Conservation (phyloP, 1,140 invertebrate genomes). For the Nasonia giraulti region DNA sequence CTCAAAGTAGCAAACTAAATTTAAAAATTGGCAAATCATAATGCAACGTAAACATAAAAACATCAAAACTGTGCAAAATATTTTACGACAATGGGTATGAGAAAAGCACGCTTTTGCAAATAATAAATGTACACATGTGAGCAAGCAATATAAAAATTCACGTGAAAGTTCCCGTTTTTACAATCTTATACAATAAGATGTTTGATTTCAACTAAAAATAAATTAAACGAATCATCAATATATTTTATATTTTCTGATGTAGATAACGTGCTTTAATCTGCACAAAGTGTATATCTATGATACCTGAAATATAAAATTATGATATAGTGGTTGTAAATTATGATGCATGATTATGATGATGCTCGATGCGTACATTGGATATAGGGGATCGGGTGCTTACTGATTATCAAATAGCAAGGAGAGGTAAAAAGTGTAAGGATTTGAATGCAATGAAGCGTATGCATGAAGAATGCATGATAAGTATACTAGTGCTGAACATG, state of each 20-base stretch:
- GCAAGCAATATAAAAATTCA: background rate
- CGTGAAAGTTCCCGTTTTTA: background rate
- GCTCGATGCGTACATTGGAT: background rate
- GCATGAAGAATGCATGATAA: slow-evolving; percentile 26
- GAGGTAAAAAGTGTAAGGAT: background rate
- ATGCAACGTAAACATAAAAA: slow-evolving; percentile 61
- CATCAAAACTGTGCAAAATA: slow-evolving; percentile 45
- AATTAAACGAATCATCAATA: background rate
- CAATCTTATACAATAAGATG: background rate
- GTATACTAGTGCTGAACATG: slow-evolving; percentile 26
- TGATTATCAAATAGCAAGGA: background rate
- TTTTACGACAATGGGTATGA: background rate
- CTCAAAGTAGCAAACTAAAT: slow-evolving; percentile 40
- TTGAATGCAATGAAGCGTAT: slow-evolving; percentile 26
- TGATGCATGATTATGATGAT: background rate
- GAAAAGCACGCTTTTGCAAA: background rate
- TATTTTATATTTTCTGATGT: background rate
- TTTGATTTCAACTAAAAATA: background rate
- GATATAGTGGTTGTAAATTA: slow-evolving; percentile 12
- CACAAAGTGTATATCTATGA: background rate
- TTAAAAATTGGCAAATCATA: slow-evolving; percentile 62
- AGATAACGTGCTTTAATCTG: background rate
- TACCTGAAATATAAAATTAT: slow-evolving; percentile 14
- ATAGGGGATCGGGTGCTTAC: background rate
- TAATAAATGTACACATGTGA: background rate